Evolutionary conservation across 2,113 vertebrate genomes (phyloP).

Genomic region (Otocyon megalotis): DNA sequence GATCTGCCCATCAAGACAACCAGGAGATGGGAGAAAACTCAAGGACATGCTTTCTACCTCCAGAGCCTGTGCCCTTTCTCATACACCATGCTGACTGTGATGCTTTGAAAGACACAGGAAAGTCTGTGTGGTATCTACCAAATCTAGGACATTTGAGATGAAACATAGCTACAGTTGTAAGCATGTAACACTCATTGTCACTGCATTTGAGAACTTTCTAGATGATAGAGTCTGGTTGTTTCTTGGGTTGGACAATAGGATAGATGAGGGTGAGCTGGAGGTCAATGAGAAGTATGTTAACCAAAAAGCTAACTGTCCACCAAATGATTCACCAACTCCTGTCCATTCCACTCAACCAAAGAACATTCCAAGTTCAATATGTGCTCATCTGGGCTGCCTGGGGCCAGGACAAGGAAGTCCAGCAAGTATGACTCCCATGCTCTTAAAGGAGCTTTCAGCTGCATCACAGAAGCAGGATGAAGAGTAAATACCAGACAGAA

Average conservation of each 20-base stretch:
- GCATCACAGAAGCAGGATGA: neutral
- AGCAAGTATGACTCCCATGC: neutral
- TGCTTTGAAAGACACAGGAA: neutral
- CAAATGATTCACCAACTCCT: neutral
- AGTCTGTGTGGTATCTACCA: neutral
- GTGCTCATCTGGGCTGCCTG: neutral
- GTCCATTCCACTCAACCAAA: neutral
- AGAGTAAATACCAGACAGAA: neutral
- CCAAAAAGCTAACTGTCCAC: neutral
- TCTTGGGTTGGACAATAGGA: neutral
- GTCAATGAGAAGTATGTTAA: neutral
- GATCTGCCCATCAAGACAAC: neutral
- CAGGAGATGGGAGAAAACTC: neutral
- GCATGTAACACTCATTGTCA: neutral
- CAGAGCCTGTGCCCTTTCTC: neutral
- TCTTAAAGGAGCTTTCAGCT: neutral
- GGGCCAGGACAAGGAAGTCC: neutral
- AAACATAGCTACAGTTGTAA: neutral
- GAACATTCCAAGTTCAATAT: neutral
- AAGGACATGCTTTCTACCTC: neutral
- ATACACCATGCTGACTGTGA: too few relatives aligned
- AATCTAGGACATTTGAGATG: neutral
- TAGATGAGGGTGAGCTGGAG: neutral
- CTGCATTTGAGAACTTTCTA: constrained; percentile 14
- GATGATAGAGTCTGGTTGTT: neutral